phyloP scores from a whole-genome alignment of 2,113 vertebrate genomes.

The Amphilophus citrinellus region DNA sequence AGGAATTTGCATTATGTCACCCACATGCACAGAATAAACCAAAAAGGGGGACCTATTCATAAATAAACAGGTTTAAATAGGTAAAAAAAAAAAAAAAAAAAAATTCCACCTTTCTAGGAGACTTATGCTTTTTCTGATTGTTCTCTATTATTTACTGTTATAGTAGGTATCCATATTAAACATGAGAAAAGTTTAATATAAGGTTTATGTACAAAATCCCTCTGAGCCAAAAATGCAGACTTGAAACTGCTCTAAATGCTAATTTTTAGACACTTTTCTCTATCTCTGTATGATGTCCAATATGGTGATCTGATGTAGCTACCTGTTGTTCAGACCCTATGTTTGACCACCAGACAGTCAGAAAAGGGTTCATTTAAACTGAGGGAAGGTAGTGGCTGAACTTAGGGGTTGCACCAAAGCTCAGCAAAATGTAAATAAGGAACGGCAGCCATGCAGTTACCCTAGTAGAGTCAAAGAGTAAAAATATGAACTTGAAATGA shows the following conservation, averaged over 20 bases:
- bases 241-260: neutral
- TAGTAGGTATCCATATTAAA: neutral
- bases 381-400: neutral
- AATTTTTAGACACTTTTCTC: neutral
- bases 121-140: neutral
- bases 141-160: neutral
- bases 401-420: too few species aligned
- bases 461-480: neutral
- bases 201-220: neutral
- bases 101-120: neutral
- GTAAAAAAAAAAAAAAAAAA: too few species aligned
- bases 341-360: neutral
- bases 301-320: neutral
- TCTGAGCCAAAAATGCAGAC: neutral
- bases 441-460: too few species aligned
- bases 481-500: neutral
- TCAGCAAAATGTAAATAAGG: neutral
- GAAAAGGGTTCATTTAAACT: neutral
- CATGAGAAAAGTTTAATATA: neutral
- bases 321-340: neutral
- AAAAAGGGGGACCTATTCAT: neutral
- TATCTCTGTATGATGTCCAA: neutral
- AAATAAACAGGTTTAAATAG: neutral
- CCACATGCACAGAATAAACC: neutral
- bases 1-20: neutral